Evolutionary conservation across 1,140 invertebrate species (phyloP), one percentile per base, ranked within the genome.

Genomic region (Nasonia vitripennis): DNA sequence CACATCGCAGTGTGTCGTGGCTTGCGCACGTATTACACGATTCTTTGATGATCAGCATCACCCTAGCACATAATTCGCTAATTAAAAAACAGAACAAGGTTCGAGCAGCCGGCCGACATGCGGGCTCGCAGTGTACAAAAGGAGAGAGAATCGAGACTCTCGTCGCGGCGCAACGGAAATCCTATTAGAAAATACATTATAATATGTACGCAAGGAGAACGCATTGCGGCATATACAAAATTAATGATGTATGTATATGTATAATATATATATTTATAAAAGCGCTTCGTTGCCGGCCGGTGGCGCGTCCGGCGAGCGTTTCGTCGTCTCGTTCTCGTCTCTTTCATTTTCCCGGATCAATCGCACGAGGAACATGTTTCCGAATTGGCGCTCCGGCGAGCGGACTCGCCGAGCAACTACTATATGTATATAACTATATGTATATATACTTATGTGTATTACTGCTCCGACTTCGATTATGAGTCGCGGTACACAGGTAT

Each of bases 381-480:
- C 55, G 55, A 62, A 62, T 62, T 62, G 17, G 55, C 55, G 55
- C 55, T n/a, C 6, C 55, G 55, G 55, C 55, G 55, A 62, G 55
- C 1, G 17, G 17, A 7, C 55, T 62, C 55, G 20, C 55, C 55
- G 55, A 62, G 70, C 70, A 73, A 73, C 70, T 34, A 37, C 23
- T 73, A 37, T 80, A 70, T 80, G 41, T 51, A 31, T 51, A 31
- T 79, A 79, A 45, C 7, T 37, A 75, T 75, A 75, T 75, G 23
- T 41, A 75, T 41, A 75, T 75, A 45, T 20, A 75, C 20, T 37
- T 45, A 45, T 11, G 41, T 45, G 41, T 45, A 45, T 45, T 45
- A 45, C 41, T 45, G 41, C 41, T 45, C 41, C 41, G 9, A 9
- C 41, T 45, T 45, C 9, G 41, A 7, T 45, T 45, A 45, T 45